A percentile compares a stretch with the other conserved stretches of the same genome.
Conservation (phyloP, 2,113 vertebrate species). For the Ameiurus melas region DNA sequence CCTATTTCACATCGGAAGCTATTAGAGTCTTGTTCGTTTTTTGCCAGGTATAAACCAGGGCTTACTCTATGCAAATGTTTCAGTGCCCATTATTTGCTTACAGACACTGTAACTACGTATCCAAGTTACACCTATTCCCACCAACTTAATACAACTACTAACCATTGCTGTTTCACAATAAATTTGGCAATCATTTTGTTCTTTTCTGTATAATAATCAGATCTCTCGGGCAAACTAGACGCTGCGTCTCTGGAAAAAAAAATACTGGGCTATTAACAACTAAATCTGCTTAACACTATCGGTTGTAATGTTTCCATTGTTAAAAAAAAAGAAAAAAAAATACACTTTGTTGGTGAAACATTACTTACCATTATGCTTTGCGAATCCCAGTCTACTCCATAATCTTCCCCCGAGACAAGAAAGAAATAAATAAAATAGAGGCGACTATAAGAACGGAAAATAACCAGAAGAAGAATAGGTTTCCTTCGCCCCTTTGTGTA, state of each 20-base stretch:
- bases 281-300: neutral
- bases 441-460: neutral
- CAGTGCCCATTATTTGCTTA: neutral
- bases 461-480: neutral
- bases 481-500: neutral
- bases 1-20: neutral
- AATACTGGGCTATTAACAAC: neutral
- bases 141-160: neutral
- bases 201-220: neutral
- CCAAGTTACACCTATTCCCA: neutral
- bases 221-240: neutral
- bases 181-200: neutral
- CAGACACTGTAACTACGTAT: neutral
- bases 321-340: neutral
- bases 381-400: neutral
- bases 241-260: neutral
- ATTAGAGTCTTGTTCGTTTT: neutral
- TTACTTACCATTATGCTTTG: neutral
- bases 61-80: neutral
- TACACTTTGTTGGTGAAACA: neutral
- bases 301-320: neutral
- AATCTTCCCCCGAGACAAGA: neutral
- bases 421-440: neutral
- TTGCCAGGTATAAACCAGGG: neutral
- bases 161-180: neutral